phyloP scores from a whole-genome alignment of 1,140 invertebrate genomes.

The Stegodyphus mimosarum region DNA sequence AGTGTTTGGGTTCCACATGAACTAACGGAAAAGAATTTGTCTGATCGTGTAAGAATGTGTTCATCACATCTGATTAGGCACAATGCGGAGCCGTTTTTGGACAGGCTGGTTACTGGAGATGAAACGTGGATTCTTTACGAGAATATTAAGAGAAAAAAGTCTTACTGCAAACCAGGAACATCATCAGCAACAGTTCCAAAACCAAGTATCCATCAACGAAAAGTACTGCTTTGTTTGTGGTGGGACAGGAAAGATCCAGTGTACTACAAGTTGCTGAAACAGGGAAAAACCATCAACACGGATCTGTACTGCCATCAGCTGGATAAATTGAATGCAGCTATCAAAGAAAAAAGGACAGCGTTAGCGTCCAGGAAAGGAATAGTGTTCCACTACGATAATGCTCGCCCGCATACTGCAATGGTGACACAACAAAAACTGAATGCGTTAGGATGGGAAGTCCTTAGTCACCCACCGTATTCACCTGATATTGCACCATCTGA shows the following conservation, averaged over 20 bases:
- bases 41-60: neutral
- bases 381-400: neutral
- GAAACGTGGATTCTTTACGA: neutral
- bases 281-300: neutral
- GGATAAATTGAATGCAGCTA: slow-evolving; percentile 11
- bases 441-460: too few relatives aligned
- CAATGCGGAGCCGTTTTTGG: neutral
- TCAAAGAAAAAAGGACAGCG: neutral
- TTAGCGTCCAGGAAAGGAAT: neutral
- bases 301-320: slow-evolving; percentile 9
- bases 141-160: neutral
- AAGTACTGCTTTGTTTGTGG: slow-evolving; percentile 18
- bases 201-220: slow-evolving; percentile 18
- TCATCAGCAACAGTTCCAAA: slow-evolving; percentile 14
- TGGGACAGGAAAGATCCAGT: slow-evolving; percentile 5
- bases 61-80: neutral
- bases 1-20: too few relatives aligned
- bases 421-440: too few relatives aligned
- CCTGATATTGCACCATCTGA: slow-evolving; percentile 9
- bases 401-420: too few relatives aligned
- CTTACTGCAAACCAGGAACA: neutral
- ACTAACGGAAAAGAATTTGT: neutral
- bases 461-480: too few relatives aligned
- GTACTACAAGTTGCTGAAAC: slow-evolving; percentile 8
- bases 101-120: neutral